Evolutionary conservation across 1,140 invertebrate species (phyloP).

Genomic region (Tetraneura akinire): DNA sequence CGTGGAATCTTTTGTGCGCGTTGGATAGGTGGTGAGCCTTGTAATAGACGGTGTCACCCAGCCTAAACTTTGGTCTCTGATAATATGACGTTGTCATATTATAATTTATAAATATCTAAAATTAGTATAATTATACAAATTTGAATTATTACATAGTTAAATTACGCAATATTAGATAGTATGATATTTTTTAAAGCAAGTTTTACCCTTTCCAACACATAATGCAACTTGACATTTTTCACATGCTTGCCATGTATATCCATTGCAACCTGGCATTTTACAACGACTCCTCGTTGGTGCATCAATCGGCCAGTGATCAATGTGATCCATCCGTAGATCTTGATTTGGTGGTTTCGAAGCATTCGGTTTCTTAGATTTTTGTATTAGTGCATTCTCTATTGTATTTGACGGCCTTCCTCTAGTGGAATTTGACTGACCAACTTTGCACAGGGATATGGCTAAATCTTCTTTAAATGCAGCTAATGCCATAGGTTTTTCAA

Average conservation of each 20-base stretch:
- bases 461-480: constrained; percentile 47
- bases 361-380: constrained; percentile 40
- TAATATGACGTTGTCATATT: no score
- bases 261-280: constrained; percentile 55
- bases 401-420: constrained; percentile 46
- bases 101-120: no score
- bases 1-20: no score
- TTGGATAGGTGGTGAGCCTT: no score
- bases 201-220: background rate
- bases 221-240: constrained; percentile 6
- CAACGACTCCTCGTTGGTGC: constrained; percentile 56
- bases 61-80: no score
- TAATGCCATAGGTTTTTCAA: constrained; percentile 11
- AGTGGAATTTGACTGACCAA: constrained; percentile 31
- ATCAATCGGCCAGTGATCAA: constrained; percentile 58
- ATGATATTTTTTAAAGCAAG: background rate
- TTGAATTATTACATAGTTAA: no score
- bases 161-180: background rate
- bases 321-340: constrained; percentile 57
- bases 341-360: constrained; percentile 55
- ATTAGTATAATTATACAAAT: no score
- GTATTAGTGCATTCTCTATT: background rate
- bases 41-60: no score
- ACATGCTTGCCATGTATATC: constrained; percentile 15
- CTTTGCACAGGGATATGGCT: constrained; percentile 50